Conservation (phyloP, 2,113 vertebrate species). For the Pogonocichla stellata region DNA sequence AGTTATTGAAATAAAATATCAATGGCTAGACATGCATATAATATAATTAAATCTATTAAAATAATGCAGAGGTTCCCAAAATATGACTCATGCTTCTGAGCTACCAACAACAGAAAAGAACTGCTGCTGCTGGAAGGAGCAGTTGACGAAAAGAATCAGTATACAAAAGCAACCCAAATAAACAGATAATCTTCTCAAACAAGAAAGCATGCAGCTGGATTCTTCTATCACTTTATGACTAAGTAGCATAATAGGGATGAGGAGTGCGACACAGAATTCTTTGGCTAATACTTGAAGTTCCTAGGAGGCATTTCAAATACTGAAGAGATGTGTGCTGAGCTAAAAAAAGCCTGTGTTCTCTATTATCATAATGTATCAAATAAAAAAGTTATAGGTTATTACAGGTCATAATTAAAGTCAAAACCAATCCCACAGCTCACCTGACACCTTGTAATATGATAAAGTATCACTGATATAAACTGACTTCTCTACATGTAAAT, state of each 20-base stretch:
- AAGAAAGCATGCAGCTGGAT: neutral
- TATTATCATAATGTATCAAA: neutral
- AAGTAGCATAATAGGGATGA: neutral
- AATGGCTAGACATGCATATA: neutral
- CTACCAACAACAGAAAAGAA: neutral
- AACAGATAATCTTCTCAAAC: neutral
- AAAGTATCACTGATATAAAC: neutral
- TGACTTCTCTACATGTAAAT: neutral
- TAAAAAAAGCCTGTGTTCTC: neutral
- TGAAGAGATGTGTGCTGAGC: neutral
- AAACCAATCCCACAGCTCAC: neutral
- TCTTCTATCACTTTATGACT: neutral
- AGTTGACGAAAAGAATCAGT: neutral
- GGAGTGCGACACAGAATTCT: neutral
- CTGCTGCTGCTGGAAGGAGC: neutral
- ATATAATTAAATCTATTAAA: constrained; percentile 6
- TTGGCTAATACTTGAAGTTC: neutral
- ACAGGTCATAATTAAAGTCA: neutral
- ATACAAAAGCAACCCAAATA: neutral
- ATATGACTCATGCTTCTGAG: neutral
- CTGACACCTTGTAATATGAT: neutral
- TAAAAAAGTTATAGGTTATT: neutral
- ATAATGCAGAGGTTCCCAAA: neutral
- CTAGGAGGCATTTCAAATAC: neutral
- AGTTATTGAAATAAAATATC: constrained; percentile 45